Evolutionary conservation across 2,113 vertebrate species (phyloP).

Genomic region (Myocastor coypus): DNA sequence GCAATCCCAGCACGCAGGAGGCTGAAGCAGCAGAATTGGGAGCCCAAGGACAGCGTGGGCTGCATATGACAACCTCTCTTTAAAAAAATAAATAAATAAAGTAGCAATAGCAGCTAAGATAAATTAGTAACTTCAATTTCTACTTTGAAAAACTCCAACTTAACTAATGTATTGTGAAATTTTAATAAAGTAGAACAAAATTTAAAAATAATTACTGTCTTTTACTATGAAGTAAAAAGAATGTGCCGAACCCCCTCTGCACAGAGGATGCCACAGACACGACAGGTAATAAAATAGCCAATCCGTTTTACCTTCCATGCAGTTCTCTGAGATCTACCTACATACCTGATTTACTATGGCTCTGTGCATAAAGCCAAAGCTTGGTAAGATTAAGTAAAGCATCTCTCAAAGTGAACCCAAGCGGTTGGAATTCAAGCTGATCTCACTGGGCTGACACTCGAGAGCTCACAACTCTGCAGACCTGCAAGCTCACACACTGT

Average conservation of each 20-base stretch:
- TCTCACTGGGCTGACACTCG: neutral
- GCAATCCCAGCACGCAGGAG: neutral
- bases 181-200: conserved; percentile 34
- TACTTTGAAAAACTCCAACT: neutral
- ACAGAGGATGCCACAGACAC: neutral
- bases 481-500: neutral
- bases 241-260: neutral
- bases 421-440: neutral
- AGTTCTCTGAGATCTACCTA: neutral
- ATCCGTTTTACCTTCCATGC: neutral
- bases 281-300: neutral
- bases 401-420: neutral
- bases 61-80: neutral
- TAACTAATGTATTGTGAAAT: conserved; percentile 13
- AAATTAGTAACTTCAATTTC: conserved; percentile 18
- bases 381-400: neutral
- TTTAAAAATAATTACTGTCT: neutral
- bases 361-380: neutral
- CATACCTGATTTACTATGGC: neutral
- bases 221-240: neutral
- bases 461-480: neutral
- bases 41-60: neutral
- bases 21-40: neutral
- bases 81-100: too few species aligned
- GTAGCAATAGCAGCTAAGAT: neutral